These are phyloP conservation scores for Eumeta japonica DNA, from an alignment of 1,140 invertebrate species.

Conservation along the genomic window DNA sequence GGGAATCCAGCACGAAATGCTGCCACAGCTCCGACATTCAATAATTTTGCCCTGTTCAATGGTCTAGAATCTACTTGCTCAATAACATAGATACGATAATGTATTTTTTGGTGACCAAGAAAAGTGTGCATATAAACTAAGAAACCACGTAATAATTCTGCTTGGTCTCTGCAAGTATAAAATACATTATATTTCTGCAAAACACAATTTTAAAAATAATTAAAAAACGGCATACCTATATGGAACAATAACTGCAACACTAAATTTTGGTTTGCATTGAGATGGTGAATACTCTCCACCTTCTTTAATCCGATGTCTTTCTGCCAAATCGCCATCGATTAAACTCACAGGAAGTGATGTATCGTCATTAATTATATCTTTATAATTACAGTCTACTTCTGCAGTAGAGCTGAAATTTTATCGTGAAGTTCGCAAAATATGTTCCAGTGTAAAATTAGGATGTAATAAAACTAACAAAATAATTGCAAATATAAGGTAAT, in stretches of 20 bases:
- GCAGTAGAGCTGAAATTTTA: conserved; percentile 35
- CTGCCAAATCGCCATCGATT: conserved; percentile 32
- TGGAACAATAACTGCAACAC: conserved; percentile 49
- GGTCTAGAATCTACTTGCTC: conserved; percentile 78
- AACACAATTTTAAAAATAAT: conserved; percentile 3
- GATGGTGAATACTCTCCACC: conserved; percentile 39
- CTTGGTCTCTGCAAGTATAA: conserved; percentile 35
- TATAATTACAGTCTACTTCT: conserved; percentile 35
- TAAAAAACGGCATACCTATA: conserved; percentile 28
- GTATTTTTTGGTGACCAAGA: conserved; percentile 42
- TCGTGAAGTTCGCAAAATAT: conserved; percentile 30
- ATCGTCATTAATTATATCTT: conserved; percentile 31
- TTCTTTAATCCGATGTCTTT: conserved; percentile 35
- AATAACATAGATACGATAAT: conserved; percentile 82
- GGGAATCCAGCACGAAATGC: conserved; percentile 72
- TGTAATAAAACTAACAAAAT: conserved; percentile 32
- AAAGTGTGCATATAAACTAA: conserved; percentile 51
- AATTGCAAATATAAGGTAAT: conserved; percentile 18
- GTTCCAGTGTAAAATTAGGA: conserved; percentile 28
- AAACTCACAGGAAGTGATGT: conserved; percentile 26
- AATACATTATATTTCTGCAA: conserved; percentile 4
- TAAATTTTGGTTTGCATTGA: conserved; percentile 43
- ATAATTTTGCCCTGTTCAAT: conserved; percentile 91
- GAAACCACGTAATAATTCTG: conserved; percentile 44
- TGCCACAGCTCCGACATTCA: conserved; percentile 87